Evolutionary conservation across 2,113 vertebrate genomes (phyloP), one percentile per base, ranked within the genome.

Genomic region (Trogon melanurus): DNA sequence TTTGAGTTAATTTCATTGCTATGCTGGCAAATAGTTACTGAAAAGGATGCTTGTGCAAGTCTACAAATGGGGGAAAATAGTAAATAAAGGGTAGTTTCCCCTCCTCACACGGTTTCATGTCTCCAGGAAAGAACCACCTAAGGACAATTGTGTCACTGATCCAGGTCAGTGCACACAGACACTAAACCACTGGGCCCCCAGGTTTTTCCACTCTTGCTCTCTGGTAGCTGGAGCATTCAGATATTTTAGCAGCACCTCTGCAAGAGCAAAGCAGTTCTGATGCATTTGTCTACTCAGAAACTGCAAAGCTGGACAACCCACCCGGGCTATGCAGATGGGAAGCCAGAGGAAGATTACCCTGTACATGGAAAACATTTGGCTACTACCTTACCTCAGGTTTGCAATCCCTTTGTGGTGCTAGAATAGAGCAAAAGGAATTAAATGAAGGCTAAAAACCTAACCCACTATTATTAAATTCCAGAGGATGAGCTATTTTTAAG

Each of bases 381-480:
- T 80, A 30, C 93, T 45, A 45, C 18, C 44, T 74, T 74, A 34
- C 56, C 56, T 88, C 53, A 86, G 30, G n/a, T 91, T 69, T 91
- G 76, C 61, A 86, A 32, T 61, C n/a, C 36, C 11, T 92, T 91
- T 88, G 57, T 70, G n/a, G 56, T 79, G 85, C 65, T 89, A 64
- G 60, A 93, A 86, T 9, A 80, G 34, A 92, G 79, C 83, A 84
- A 94, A 95, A 92, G 76, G 76, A 93, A 94, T 54, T 74, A 90
- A 94, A 84, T 88, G 94, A 96, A 92, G 90, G 69, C 79, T 88
- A 92, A 92, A 94, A 88, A 30, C 50, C 79, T 86, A 91, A 64
- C 34, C 57, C 54, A n/a, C 83, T 92, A 75, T 93, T 94, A 96
- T 92, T 91, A 91, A 86, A 96, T 95, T 96, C 91, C 93, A 93